Evolutionary conservation across 2,797 vertebrate species (phyloP).

Genomic region (Pseudochirops cupreus): DNA sequence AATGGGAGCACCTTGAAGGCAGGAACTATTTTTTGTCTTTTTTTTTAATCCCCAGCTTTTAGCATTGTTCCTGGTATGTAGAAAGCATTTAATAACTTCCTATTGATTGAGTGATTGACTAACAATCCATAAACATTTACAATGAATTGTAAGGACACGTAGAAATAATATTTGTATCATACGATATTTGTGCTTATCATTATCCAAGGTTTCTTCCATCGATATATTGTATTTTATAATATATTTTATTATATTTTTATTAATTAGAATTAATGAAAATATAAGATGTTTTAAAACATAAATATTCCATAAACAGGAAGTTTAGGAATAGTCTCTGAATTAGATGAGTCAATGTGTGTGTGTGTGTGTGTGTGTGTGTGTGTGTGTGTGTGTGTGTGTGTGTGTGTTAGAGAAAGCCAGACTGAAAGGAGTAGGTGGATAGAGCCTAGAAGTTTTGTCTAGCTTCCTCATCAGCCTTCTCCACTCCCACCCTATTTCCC

Average conservation of each 20-base stretch:
- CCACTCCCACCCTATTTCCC: neutral
- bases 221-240: neutral
- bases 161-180: neutral
- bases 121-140: neutral
- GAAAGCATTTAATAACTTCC: neutral
- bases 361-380: neutral
- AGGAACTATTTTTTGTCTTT: neutral
- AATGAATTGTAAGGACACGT: slow-evolving; percentile 28
- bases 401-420: neutral
- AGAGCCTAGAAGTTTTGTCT: neutral
- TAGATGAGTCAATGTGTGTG: neutral
- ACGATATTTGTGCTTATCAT: slow-evolving; percentile 2
- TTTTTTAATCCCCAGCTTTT: slow-evolving; percentile 10
- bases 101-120: neutral
- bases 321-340: neutral
- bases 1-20: neutral
- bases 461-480: neutral
- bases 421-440: neutral
- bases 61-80: slow-evolving; percentile 18
- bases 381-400: neutral
- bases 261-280: too few species aligned
- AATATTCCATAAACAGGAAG: neutral
- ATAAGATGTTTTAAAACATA: too few species aligned
- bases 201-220: slow-evolving; percentile 25
- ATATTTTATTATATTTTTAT: too few species aligned